A percentile compares a stretch with the other conserved stretches of the same genome.
Conservation (phyloP, 53 echinoderm and acorn worm species). For the Patiria pectinifera region DNA sequence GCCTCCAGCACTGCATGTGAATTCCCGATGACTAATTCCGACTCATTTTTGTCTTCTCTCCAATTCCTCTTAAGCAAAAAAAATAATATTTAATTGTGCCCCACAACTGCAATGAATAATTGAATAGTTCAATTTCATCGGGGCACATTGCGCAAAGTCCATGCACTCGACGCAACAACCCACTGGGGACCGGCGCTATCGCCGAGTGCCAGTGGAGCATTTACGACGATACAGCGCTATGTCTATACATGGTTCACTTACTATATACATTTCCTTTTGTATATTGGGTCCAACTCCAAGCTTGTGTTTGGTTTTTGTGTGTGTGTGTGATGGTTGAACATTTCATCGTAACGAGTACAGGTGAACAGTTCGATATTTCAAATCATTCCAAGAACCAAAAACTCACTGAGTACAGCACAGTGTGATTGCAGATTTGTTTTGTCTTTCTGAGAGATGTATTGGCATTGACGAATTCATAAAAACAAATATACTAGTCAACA, state of each 20-base stretch:
- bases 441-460: too few species aligned
- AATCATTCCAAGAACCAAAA: too few species aligned
- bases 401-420: too few species aligned
- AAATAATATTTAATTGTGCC: conserved; percentile 42
- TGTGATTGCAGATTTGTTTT: too few species aligned
- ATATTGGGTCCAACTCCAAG: too few species aligned
- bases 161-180: conserved; percentile 9
- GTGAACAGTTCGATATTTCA: too few species aligned
- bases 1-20: background rate
- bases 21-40: background rate
- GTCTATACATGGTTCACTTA: background rate
- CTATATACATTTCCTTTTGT: too few species aligned
- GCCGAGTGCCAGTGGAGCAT: background rate
- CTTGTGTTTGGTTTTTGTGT: too few species aligned
- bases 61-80: conserved; percentile 16
- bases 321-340: too few species aligned
- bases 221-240: background rate
- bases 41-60: background rate
- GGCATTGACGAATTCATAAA: too few species aligned
- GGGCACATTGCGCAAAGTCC: background rate
- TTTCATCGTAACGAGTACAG: too few species aligned
- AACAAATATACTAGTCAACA: too few species aligned
- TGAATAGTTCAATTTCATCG: conserved; percentile 53
- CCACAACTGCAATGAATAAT: conserved; percentile 49
- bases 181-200: conserved; percentile 10